Percentiles rank a stretch among this genome's conserved stretches.
Conservation (phyloP, 2,888 invertebrate genomes). For the Ormyrus pomaceus region DNA sequence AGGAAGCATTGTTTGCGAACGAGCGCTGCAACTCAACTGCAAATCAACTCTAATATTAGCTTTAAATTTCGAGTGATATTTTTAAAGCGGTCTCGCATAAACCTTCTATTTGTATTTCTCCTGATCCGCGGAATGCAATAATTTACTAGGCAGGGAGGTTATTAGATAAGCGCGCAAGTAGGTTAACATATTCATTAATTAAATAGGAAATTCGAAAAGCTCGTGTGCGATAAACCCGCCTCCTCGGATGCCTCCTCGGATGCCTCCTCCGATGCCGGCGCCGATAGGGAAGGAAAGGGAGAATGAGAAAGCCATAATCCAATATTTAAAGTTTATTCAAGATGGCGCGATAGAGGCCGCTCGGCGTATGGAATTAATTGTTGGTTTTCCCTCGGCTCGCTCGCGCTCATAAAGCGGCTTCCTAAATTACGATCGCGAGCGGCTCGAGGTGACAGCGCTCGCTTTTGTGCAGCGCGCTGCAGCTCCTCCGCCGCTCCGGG, state of each 20-base stretch:
- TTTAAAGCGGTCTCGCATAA: too few relatives aligned
- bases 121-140: too few relatives aligned
- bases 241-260: too few relatives aligned
- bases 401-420: not conserved
- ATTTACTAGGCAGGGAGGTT: too few relatives aligned
- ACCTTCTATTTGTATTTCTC: too few relatives aligned
- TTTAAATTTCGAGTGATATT: too few relatives aligned
- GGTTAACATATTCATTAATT: too few relatives aligned
- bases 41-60: too few relatives aligned
- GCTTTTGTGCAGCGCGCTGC: not conserved
- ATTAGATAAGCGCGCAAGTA: too few relatives aligned
- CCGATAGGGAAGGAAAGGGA: constrained; percentile 20
- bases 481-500: not conserved
- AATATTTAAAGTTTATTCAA: constrained; percentile 43
- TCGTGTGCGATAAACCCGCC: not conserved
- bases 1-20: too few relatives aligned
- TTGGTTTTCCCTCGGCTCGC: not conserved
- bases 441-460: not conserved
- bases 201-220: too few relatives aligned
- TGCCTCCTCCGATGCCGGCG: constrained; percentile 11
- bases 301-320: constrained; percentile 31
- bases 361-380: constrained; percentile 23
- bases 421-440: constrained; percentile 38
- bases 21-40: too few relatives aligned
- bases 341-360: constrained; percentile 30